Base-by-base conservation (phyloP, 2,888 invertebrate genomes). In the Drymonia ruficornis region DNA sequence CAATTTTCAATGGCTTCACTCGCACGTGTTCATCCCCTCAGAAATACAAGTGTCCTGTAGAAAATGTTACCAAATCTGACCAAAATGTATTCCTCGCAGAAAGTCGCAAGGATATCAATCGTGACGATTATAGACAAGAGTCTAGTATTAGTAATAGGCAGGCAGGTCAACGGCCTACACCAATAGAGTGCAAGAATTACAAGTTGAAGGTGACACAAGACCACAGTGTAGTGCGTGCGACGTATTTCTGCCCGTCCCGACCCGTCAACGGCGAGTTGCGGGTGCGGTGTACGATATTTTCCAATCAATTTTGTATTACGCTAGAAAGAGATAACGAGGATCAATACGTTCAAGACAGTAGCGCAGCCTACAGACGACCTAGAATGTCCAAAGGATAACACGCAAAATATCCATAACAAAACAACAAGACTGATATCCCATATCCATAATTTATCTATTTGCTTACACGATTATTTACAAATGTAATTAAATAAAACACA, bases 161-260 rank as follows among this genome's bases (percentile, higher is more conserved):
- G 13, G 55, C 53, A 3, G 58, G 64, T 28, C 59, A 63, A 4
- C 53, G 55, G 15, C 63, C 68, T 4, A 70, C 74, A 15, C 81
- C 89, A 0, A 86, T 91, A 31, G 91, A 91, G 58, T 92, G 92
- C 62, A 91, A 90, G 62, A 88, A 86, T 63, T 92, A 92, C 57
- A 92, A 89, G 55, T 88, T 93, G 29, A 75, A 83, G 16, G 84
- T 91, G 16, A 87, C 86, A 0, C 83, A 88, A 66, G 86, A 84
- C 13, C 72, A 76, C 7, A 73, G 72, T 7, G 85, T 89, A 0
- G 78, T 71, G 2, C 80, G 78, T 11, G 89, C 83, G 1, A 85
- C 89, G 0, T 91, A 84, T 63, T 91, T 92, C 68, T 92, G 91
- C 52, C 91, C 91, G 0, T 74, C 84, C 2, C 76, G 81, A 2